Evolutionary conservation across 2,797 vertebrate genomes (phyloP).

Genomic region (Sebastiscus albofasciatus): DNA sequence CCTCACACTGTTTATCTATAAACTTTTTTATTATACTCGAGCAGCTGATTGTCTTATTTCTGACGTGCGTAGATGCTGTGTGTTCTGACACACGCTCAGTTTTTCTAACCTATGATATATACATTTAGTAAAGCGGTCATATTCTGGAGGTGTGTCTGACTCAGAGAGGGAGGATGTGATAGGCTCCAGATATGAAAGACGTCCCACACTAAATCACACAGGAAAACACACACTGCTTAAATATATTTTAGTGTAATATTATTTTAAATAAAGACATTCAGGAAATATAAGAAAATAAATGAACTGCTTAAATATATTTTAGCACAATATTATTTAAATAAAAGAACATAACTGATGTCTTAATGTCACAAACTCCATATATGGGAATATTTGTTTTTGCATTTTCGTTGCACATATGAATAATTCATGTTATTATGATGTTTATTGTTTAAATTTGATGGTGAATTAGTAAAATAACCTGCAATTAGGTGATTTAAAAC

Average conservation of each 20-base stretch:
- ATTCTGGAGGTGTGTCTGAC: too few species aligned
- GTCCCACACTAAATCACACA: too few species aligned
- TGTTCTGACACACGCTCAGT: neutral
- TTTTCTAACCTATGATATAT: neutral
- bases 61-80: too few species aligned
- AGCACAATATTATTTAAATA: neutral
- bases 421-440: neutral
- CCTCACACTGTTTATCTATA: neutral
- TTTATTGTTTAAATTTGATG: neutral
- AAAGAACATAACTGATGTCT: rapidly evolving
- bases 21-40: constrained; percentile 17
- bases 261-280: neutral
- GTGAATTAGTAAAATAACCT: neutral
- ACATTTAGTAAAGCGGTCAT: too few species aligned
- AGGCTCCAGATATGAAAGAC: too few species aligned
- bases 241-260: too few species aligned
- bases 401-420: neutral
- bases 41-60: neutral
- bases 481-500: neutral
- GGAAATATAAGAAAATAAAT: too few species aligned
- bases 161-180: too few species aligned
- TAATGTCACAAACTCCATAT: neutral
- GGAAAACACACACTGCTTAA: too few species aligned
- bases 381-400: too few species aligned
- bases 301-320: too few species aligned